A percentile compares a stretch with the other conserved stretches of the same genome.
Conservation (phyloP, 1,140 invertebrate genomes). For the Diachasma alloeum region DNA sequence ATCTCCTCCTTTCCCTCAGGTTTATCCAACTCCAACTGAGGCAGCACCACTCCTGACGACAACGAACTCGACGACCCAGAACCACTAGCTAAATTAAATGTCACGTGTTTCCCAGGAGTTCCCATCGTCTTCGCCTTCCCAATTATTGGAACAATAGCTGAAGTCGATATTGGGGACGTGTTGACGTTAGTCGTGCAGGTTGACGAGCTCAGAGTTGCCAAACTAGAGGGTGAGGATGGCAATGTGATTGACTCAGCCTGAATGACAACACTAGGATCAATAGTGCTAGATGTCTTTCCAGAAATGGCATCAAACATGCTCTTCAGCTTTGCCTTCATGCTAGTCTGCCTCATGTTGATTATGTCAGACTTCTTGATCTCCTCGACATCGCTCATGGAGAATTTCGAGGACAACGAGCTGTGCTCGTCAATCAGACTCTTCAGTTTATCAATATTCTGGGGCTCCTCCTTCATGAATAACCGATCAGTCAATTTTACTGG, state of each 20-base stretch:
- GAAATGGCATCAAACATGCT: conserved; percentile 64
- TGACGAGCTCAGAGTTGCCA: conserved; percentile 44
- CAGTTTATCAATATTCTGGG: conserved; percentile 56
- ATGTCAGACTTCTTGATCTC: conserved; percentile 61
- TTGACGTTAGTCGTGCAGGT: conserved; percentile 56
- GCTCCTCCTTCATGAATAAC: conserved; percentile 60
- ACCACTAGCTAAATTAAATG: conserved; percentile 40
- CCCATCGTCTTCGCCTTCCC: conserved; percentile 27
- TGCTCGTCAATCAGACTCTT: conserved; percentile 54
- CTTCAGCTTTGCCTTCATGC: conserved; percentile 57
- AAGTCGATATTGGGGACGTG: conserved; percentile 55
- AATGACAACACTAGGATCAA: conserved; percentile 59
- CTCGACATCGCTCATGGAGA: conserved; percentile 51
- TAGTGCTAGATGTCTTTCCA: conserved; percentile 56
- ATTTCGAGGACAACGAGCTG: conserved; percentile 43
- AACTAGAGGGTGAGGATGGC: conserved; percentile 19
- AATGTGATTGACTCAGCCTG: conserved; percentile 53
- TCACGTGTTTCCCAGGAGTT: conserved; percentile 44
- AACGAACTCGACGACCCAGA: no score
- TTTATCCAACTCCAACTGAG: no score
- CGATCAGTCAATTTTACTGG: conserved; percentile 51
- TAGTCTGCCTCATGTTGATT: conserved; percentile 57
- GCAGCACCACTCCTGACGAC: no score
- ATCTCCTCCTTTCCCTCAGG: not conserved
- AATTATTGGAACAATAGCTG: conserved; percentile 48